Base-by-base conservation (phyloP, 1,140 invertebrate species). In the Caenorhabditis latens region DNA sequence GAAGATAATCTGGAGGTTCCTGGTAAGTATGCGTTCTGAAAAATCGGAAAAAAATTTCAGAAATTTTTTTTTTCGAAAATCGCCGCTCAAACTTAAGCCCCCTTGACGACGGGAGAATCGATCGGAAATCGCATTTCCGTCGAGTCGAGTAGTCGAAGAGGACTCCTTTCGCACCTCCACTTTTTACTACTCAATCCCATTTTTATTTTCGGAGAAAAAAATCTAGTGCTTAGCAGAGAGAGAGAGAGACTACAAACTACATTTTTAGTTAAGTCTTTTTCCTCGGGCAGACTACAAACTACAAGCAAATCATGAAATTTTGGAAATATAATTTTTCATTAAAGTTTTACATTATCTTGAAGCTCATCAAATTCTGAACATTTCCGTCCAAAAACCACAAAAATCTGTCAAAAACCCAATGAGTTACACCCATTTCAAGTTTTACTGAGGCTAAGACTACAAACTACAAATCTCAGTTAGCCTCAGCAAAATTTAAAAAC, bases 61-160 rank as follows among this genome's bases (percentile, higher is more conserved):
- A n/a, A n/a, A n/a, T n/a, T n/a, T n/a, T 40, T 40, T 40, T 65
- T 65, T 7, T 32, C 24, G 16, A 65, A 65, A 42, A 61, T 8
- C 24, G 32, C 2, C 16, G 8, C 57, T 21, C 1, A 1, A 65
- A 65, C 24, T 65, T 65, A 13, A 16, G 63, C 57, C 7, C 57
- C n/a, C 14, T 1, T 7, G n/a, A n/a, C 7, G 7, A 21, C 13
- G 24, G 0, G 61, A 24, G 14, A 63, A 63, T 63, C 61, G 61
- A 63, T 63, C 61, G 61, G 61, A 63, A 63, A 63, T 63, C 61
- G 61, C 61, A 63, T 63, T 63, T 63, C 61, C 61, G 61, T 63
- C 32, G 11, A 32, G 32, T 32, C 32, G 32, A 32, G 32, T 32
- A 32, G 32, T 32, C 32, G 61, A 63, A 63, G 32, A 63, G 7